Evolutionary conservation across 2,113 vertebrate species (phyloP).

Genomic region (Tonatia bakeri): DNA sequence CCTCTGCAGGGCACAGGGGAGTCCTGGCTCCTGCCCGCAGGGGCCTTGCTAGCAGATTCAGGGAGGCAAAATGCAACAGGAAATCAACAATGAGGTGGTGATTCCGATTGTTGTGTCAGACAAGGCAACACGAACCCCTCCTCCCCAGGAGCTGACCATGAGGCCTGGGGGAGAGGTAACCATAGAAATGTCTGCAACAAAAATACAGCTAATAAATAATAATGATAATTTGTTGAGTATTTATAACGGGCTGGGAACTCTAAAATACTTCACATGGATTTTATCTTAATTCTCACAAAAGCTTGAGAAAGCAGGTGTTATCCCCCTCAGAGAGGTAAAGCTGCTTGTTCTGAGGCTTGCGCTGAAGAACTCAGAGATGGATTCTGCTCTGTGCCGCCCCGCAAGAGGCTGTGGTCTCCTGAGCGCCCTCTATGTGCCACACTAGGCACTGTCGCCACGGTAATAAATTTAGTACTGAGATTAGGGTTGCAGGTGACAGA

Average conservation of each 20-base stretch:
- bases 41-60: not conserved
- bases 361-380: not conserved
- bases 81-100: accelerated
- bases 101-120: accelerated
- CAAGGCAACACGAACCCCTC: accelerated
- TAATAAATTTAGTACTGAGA: not conserved
- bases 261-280: not conserved
- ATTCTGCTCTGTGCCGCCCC: accelerated
- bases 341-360: not conserved
- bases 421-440: not conserved
- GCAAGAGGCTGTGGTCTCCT: not conserved
- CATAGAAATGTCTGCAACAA: no score
- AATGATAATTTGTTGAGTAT: not conserved
- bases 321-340: not conserved
- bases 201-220: not conserved
- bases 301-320: not conserved
- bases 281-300: not conserved
- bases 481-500: not conserved
- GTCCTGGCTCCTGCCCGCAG: not conserved
- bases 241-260: not conserved
- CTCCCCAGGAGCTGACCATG: accelerated
- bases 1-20: accelerated
- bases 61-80: accelerated
- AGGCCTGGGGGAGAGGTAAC: not conserved
- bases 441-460: not conserved